Base-by-base conservation (phyloP, 2,797 vertebrate species). In the Sebastolobus alascanus region DNA sequence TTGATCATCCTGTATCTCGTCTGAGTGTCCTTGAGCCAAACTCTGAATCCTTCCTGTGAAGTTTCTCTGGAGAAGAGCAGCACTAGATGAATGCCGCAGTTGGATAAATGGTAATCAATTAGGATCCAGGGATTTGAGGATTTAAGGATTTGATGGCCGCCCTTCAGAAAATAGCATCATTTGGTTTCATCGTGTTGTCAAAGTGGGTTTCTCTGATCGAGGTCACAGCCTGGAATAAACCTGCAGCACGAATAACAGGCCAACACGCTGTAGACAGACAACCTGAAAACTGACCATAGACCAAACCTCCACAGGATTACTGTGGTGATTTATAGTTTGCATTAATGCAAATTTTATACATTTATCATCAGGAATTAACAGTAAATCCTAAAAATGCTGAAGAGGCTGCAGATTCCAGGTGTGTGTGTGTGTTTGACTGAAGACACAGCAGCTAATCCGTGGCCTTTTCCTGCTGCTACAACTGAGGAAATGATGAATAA, bases 401-500 rank as follows among this genome's bases (percentile, higher is more conserved):
- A n/a, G 46, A n/a, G 14, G 63, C 63, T 74, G 63, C 66, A 83
- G 46, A 43, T 33, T 79, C 59, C 77, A 85, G 66, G 80, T 83
- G 80, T 70, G 54, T 67, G 60, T 33, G 73, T 22, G 70, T 72
- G 56, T 65, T 70, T 59, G 70, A 71, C 64, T 60, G 63, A 18
- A 79, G 77, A 72, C 83, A 77, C 52, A 54, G 55, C n/a, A 13
- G 75, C 54, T 88, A 82, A 84, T 86, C 86, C 18, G 0, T 2
- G 6, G 68, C 74, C 79, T 71, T 75, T 85, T 65, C 72, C 60
- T 40, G n/a, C 82, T 50, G 65, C 79, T 66, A 4, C 10, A 1
- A 10, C 27, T 0, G 11, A 74, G 60, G 33, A 84, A 86, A 7
- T 58, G 78, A 87, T 86, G 88, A 88, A 91, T 87, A 82, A 87